These are phyloP conservation scores for Delichon dasypus DNA, from an alignment of 2,797 vertebrate species.

Conservation along the genomic window DNA sequence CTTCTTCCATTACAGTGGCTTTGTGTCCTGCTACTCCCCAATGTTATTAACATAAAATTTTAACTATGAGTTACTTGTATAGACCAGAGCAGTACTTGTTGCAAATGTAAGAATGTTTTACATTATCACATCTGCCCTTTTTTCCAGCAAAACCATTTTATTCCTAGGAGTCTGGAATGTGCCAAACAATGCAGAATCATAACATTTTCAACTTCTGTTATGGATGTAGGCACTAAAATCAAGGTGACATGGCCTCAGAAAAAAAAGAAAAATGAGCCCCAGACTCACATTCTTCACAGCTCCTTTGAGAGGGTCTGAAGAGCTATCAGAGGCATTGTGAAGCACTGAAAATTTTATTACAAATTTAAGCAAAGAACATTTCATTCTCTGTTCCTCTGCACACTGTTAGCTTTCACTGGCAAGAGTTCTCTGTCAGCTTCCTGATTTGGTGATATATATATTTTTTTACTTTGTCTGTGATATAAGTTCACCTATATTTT, in stretches of 20 bases:
- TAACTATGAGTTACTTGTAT: neutral
- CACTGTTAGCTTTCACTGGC: neutral
- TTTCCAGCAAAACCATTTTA: neutral
- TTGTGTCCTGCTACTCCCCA: neutral
- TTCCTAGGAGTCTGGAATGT: neutral
- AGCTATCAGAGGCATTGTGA: neutral
- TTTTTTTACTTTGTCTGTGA: neutral
- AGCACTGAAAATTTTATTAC: constrained; percentile 18
- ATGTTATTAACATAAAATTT: constrained; percentile 1
- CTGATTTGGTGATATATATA: neutral
- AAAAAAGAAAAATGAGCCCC: neutral
- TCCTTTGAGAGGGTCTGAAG: neutral
- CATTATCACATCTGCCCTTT: neutral
- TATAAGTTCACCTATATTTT: neutral
- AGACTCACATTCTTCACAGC: neutral
- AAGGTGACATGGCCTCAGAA: neutral
- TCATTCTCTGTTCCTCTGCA: neutral
- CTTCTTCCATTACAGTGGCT: neutral
- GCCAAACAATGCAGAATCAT: neutral
- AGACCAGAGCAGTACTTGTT: neutral
- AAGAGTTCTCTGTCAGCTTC: neutral
- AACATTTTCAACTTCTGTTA: neutral
- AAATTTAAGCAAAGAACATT: neutral
- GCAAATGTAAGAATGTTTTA: neutral
- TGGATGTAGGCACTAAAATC: neutral